Base-by-base conservation (phyloP, 2,113 vertebrate genomes). In the Vulpes lagopus region DNA sequence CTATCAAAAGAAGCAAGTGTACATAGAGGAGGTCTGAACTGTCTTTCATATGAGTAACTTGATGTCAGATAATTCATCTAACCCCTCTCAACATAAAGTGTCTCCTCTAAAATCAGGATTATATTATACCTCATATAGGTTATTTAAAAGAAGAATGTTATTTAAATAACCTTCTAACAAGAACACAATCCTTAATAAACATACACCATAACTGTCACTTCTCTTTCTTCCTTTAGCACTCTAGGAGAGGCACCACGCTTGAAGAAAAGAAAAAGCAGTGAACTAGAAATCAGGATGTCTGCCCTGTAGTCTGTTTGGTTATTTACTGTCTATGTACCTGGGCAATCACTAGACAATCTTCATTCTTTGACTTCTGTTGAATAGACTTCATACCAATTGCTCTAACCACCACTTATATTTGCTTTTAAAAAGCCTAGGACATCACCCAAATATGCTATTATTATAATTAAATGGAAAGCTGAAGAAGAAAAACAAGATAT, bases 401-500 rank as follows among this genome's bases (percentile, higher is more conserved):
- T 83, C n/a, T 57, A 89, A 73, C 17, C 59, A 80, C 35, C 35
- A 80, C 43, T 97, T 94, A 85, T 0, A 3, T 74, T 83, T 95
- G 69, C 87, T 95, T 83, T 91, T 74, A 8, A 80, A 89, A 88
- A 81, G 10, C 20, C 62, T 55, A 11, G 74, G 84, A 81, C 38
- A 74, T 11, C 27, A 49, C 49, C 55, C 38, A 43, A n/a, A 60
- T 55, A 74, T 80, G 30, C 87, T 80, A 38, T 91, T 89, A 87
- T 69, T 82, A 85, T 43, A 43, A 43, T 73, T 94, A 73, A 94
- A 94, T 60, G 78, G 78, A 74, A 84, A 81, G 62, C n/a, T 81
- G 91, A 85, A 89, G 82, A 89, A 38, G 30, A 12, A 94, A 89
- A 94, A 94, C 35, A 95, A 94, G 64, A 35, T 35, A 89, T 92